Conservation (phyloP, 2,797 vertebrate species). For the Lacerta bilineata region DNA sequence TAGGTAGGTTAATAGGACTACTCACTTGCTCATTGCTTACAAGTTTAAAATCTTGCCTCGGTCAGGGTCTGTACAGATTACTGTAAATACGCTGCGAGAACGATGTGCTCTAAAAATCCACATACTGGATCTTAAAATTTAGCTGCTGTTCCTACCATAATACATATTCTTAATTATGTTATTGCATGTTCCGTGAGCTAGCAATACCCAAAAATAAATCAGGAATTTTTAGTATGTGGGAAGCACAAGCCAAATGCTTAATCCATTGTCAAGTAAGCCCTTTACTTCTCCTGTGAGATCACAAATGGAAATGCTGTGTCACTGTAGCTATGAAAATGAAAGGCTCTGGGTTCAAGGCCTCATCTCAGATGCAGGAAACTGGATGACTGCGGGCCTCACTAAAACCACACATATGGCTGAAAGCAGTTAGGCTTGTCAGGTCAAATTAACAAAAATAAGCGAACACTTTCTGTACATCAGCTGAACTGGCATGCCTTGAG, state of each 20-base stretch:
- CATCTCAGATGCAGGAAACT: conserved; percentile 12
- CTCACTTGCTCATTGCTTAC: conserved; percentile 17
- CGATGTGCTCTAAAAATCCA: conserved; percentile 20
- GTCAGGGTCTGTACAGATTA: conserved; percentile 56
- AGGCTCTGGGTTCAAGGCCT: conserved; percentile 35
- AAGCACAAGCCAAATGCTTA: conserved; percentile 46
- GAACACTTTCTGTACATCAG: not conserved
- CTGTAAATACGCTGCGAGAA: conserved; percentile 41
- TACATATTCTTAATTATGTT: conserved; percentile 20
- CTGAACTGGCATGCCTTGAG: not conserved
- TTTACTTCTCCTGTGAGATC: conserved; percentile 6
- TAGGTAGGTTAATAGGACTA: not conserved
- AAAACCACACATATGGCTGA: conserved; percentile 18
- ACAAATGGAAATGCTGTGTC: not conserved
- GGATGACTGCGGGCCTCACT: not conserved
- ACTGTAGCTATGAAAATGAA: not conserved
- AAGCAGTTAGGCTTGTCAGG: conserved; percentile 10
- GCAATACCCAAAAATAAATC: conserved; percentile 5
- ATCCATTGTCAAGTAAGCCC: not conserved
- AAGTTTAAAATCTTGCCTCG: conserved; percentile 30
- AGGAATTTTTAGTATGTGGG: conserved; percentile 40
- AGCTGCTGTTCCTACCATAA: conserved; percentile 39
- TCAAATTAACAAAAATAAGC: conserved; percentile 17
- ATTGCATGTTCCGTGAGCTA: not conserved
- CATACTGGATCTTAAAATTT: conserved; percentile 30